Evolutionary conservation across 2,888 invertebrate species (phyloP), one percentile per base, ranked within the genome.

Genomic region (Clitarchus hookeri): DNA sequence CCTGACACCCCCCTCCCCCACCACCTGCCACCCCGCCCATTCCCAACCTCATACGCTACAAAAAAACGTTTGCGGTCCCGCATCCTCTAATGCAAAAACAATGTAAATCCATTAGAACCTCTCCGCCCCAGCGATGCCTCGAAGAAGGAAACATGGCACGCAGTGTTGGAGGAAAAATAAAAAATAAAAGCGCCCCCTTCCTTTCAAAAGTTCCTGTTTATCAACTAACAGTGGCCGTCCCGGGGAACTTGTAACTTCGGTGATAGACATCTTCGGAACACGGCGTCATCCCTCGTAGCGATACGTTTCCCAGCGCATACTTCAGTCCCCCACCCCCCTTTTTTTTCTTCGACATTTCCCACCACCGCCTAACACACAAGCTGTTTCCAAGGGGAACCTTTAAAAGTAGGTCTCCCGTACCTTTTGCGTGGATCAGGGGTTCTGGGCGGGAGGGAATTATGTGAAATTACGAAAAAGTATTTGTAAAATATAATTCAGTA

Each of bases 41-140:
- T n/a, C 53, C 3, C 19, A 53, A 2, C 2, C 12, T 6, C 53
- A 12, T 2, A 53, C 53, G 6, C 13, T 4, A 36, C 36, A 36
- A 36, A 36, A 36, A 36, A 36, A 36, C 36, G 36, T 4, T 36
- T 36, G 36, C 36, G 36, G 36, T 36, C 36, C 36, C 36, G 36
- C 53, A n/a, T 19, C 8, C 65, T n/a, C 65, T 82, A 82, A 82
- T 82, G 82, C 82, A 82, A 82, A 82, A 82, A 82, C 82, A 82
- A 82, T 82, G 82, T 82, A 82, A 82, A 82, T 82, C 82, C 82
- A 82, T 82, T 82, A 82, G 82, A 23, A 79, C 19, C 12, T 53
- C 36, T 4, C 53, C 53, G 19, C 4, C n/a, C 65, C 65, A 0
- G 6, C 65, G 65, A 53, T 12, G 53, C 12, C 53, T 53, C 12